phyloP scores from a whole-genome alignment of 92 coral and sea anemone genomes.

The Plumapathes pennacea region DNA sequence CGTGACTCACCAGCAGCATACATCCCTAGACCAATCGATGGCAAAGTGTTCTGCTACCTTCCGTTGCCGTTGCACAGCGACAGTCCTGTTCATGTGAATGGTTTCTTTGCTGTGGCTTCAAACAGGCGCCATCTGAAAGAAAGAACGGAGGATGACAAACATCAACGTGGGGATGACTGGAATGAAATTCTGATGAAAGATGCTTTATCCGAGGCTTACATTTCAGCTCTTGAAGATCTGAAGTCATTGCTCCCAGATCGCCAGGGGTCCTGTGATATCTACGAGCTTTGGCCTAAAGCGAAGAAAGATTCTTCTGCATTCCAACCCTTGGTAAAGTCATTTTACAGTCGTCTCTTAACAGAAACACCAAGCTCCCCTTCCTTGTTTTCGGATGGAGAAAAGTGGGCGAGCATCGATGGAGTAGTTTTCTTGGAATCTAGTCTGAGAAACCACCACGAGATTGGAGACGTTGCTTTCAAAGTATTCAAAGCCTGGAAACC shows the following conservation, averaged over 20 bases:
- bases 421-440: slow-evolving; percentile 51
- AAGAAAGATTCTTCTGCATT: slow-evolving; percentile 1
- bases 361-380: too few relatives aligned
- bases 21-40: slow-evolving; percentile 17
- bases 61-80: slow-evolving; percentile 89
- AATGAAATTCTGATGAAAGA: slow-evolving; percentile 51
- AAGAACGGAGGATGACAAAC: slow-evolving; percentile 67
- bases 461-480: slow-evolving; percentile 39
- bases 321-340: slow-evolving; percentile 19
- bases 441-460: slow-evolving; percentile 24
- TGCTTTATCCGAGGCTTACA: slow-evolving; percentile 54
- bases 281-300: slow-evolving; percentile 48
- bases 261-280: slow-evolving; percentile 7
- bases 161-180: slow-evolving; percentile 59
- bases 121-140: slow-evolving; percentile 69
- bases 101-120: slow-evolving; percentile 71
- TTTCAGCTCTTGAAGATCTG: slow-evolving; percentile 53
- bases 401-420: slow-evolving; percentile 43
- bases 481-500: slow-evolving; percentile 15
- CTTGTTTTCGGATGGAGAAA: slow-evolving; percentile 61
- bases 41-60: slow-evolving; percentile 76
- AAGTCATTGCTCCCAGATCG: slow-evolving; percentile 3
- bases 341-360: slow-evolving; percentile 15
- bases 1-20: neutral
- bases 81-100: slow-evolving; percentile 76